Conservation (phyloP, 2,888 invertebrate genomes). For the Pandemis cinnamomeana region DNA sequence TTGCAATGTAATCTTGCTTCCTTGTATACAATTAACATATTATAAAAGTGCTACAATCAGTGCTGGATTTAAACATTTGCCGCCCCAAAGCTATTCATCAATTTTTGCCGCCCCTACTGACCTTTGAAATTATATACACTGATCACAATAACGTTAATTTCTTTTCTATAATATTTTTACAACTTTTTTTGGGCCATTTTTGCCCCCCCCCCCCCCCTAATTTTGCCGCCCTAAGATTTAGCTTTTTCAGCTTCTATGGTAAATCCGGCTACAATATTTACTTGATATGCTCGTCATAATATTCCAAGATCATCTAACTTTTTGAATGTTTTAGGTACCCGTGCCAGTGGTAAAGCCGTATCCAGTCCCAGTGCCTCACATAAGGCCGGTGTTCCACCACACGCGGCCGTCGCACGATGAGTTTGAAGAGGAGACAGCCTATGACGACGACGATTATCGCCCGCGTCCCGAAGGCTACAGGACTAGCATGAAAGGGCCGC, state of each 20-base stretch:
- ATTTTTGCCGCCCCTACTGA: too few relatives aligned
- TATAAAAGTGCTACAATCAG: too few relatives aligned
- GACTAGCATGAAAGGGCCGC: conserved; percentile 59
- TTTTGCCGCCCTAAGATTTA: too few relatives aligned
- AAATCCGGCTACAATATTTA: not conserved
- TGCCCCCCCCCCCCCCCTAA: too few relatives aligned
- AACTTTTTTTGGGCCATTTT: too few relatives aligned
- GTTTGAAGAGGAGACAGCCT: conserved; percentile 55
- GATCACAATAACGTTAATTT: too few relatives aligned
- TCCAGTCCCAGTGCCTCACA: conserved; percentile 88
- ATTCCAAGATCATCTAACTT: conserved; percentile 23
- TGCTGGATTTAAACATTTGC: too few relatives aligned
- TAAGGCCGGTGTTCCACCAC: conserved; percentile 83
- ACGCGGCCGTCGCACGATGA: conserved; percentile 67
- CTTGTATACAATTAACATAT: not conserved
- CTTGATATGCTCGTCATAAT: not conserved
- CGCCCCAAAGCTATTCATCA: too few relatives aligned
- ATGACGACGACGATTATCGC: conserved; percentile 66
- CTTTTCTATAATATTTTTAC: too few relatives aligned
- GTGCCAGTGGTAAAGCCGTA: conserved; percentile 90
- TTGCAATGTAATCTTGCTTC: conserved; percentile 32
- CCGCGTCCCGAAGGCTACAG: conserved; percentile 61
- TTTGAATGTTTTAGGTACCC: conserved; percentile 75
- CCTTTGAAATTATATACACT: too few relatives aligned
- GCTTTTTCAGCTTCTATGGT: too few relatives aligned